A percentile compares a stretch with the other conserved stretches of the same genome.
These are phyloP conservation scores for Mastacembelus armatus DNA, from an alignment of 2,797 vertebrate species.

Conservation along the genomic window DNA sequence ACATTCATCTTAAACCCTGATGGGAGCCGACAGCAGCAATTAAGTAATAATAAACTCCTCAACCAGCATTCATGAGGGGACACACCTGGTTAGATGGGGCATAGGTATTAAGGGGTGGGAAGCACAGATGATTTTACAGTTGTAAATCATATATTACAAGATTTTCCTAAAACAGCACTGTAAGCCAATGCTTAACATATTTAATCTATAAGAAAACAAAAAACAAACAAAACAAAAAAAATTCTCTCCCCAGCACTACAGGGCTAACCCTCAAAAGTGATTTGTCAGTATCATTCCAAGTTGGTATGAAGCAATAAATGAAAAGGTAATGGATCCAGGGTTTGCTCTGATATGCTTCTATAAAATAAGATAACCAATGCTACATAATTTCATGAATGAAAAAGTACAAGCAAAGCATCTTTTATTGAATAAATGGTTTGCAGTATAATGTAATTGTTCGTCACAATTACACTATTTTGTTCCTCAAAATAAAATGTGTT, in stretches of 20 bases:
- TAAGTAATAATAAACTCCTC: constrained; percentile 79
- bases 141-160: neutral
- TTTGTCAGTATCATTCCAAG: neutral
- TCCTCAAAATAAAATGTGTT: constrained; percentile 25
- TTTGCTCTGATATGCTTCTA: neutral
- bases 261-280: neutral
- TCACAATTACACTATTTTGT: too few species aligned
- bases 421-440: constrained; percentile 15
- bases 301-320: neutral
- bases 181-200: neutral
- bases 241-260: neutral
- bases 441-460: too few species aligned
- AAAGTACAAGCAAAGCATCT: neutral
- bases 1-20: constrained; percentile 77
- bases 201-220: neutral
- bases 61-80: constrained; percentile 69
- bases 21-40: constrained; percentile 75
- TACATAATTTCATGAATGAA: neutral
- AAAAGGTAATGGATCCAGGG: neutral
- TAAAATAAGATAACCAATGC: neutral
- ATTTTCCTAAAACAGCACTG: neutral
- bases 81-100: constrained; percentile 57
- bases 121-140: constrained; percentile 8
- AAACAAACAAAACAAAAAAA: too few species aligned
- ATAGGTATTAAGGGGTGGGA: constrained; percentile 37